Evolutionary conservation across 2,888 invertebrate genomes (phyloP).

Genomic region (Aricia artaxerxes): DNA sequence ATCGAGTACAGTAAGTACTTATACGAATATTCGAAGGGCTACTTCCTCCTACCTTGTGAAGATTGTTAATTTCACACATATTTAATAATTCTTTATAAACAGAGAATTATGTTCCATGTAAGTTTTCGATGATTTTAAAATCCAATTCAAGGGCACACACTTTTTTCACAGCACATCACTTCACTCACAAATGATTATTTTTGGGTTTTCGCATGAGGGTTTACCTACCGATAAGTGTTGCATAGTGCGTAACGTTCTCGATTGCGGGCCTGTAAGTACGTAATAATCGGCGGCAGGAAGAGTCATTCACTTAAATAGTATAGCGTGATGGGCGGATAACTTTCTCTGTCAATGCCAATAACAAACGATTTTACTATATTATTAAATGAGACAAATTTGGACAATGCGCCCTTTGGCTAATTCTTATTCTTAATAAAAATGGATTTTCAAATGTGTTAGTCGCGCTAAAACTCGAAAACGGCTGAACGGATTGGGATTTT

Average conservation of each 20-base stretch:
- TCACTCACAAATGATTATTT: constrained; percentile 45
- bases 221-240: constrained; percentile 76
- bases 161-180: constrained; percentile 39
- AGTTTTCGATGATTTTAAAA: background rate
- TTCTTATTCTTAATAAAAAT: no score
- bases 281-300: constrained; percentile 66
- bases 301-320: constrained; percentile 72
- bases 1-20: background rate
- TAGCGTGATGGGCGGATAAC: constrained; percentile 64
- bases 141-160: constrained; percentile 38
- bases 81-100: background rate
- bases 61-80: background rate
- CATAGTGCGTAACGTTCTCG: constrained; percentile 69
- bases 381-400: background rate
- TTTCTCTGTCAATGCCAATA: constrained; percentile 66
- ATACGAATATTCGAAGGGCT: background rate
- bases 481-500: no score
- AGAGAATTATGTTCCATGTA: background rate
- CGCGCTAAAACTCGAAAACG: no score
- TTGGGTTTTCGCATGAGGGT: constrained; percentile 38
- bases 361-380: constrained; percentile 31
- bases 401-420: background rate
- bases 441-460: no score
- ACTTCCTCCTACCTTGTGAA: constrained; percentile 10
- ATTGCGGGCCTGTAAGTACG: constrained; percentile 59